Base-by-base conservation (phyloP, 2,113 vertebrate genomes). In the Hyaena hyaena region DNA sequence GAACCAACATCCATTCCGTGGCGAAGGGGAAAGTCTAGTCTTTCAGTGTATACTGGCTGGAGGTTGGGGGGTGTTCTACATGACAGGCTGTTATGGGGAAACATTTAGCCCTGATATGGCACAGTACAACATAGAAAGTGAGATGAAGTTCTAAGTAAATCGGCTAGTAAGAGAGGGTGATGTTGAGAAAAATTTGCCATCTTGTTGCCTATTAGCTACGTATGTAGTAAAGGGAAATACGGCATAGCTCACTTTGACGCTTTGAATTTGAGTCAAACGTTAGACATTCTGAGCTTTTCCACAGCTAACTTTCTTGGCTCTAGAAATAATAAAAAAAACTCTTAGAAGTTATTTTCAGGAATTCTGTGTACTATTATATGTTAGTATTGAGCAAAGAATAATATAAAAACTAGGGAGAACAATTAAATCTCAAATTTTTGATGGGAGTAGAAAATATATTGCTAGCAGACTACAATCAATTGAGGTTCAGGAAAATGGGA, bases 401-500 rank as follows among this genome's bases (percentile, higher is more conserved):
- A 61, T 79, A 19, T 43, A 71, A 33, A 88, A 95, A 71, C 7
- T 74, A 87, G 83, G 80, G 33, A 95, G 76, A 80, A 21, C 65
- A 21, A 83, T 28, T 73, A 23, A 95, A 55, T 91, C 63, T 94
- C 69, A 95, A 21, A 76, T 16, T 85, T 93, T 93, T 89, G 43
- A 65, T 87, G 28, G 43, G 43, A 24, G 2, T 90, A 66, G 45
- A 88, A 98, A 92, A 69, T 81, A 4, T 93, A 53, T 97, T 90
- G 53, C 31, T 71, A 63, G 17, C 28, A 17, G 71, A 39, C 71
- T 73, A 68, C 33, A 76, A 15, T 71, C 53, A 69, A 69, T 53
- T 33, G 17, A 61, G 35, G 26, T 43, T 84, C 31, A 33, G 76
- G 66, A 82, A 93, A 65, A 45, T 45, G 26, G 58, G 74, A 10